Percentiles rank a stretch among this genome's conserved stretches.
Evolutionary conservation across 2,797 vertebrate genomes (phyloP).

Genomic region (Crenuchus spilurus): DNA sequence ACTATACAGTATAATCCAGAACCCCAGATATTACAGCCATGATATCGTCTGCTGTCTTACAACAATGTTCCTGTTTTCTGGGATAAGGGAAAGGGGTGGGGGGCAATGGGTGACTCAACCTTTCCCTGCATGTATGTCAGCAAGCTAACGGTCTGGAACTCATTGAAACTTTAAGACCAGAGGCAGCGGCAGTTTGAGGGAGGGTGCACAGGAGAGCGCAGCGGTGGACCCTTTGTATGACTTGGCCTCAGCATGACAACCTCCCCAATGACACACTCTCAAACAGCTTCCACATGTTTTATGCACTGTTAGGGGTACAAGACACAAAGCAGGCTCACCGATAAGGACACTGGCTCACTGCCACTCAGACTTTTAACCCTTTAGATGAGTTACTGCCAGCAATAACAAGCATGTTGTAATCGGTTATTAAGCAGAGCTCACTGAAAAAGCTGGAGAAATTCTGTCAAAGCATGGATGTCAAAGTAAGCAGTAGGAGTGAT

Average conservation of each 20-base stretch:
- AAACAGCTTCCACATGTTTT: slow-evolving; percentile 35
- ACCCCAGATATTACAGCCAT: slow-evolving; percentile 52
- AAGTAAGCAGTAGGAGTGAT: too few species aligned
- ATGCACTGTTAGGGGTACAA: neutral
- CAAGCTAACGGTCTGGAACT: neutral
- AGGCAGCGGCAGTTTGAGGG: neutral
- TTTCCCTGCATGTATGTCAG: slow-evolving; percentile 23
- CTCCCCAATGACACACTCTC: neutral
- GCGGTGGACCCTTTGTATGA: neutral
- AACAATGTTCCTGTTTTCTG: slow-evolving; percentile 62
- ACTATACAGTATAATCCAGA: slow-evolving; percentile 53
- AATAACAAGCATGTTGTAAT: too few species aligned
- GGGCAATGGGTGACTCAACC: neutral
- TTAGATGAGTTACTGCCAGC: too few species aligned
- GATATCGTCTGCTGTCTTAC: slow-evolving; percentile 54
- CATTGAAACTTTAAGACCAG: neutral
- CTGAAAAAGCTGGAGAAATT: too few species aligned
- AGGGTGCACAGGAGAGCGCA: neutral
- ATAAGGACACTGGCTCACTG: neutral
- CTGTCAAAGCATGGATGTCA: too few species aligned
- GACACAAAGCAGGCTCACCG: neutral
- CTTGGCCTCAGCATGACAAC: slow-evolving; percentile 13
- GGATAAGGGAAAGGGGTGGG: slow-evolving; percentile 9
- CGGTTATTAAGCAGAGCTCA: too few species aligned
- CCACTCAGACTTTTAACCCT: neutral